Evolutionary conservation across 2,888 invertebrate species (phyloP).

Genomic region (Meiosimyza decipiens): DNA sequence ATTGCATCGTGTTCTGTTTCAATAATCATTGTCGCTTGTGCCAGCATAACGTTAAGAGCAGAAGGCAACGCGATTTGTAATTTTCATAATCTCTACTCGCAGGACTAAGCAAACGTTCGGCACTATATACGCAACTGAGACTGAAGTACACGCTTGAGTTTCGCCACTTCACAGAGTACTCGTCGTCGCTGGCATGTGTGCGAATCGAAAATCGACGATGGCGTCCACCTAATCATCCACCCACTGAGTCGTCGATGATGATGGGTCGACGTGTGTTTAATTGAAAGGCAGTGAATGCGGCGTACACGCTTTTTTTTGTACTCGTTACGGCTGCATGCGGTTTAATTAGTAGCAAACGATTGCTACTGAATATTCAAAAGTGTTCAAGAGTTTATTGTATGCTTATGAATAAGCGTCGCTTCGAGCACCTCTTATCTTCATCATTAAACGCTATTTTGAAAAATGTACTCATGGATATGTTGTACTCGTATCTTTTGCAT

Average conservation of each 20-base stretch:
- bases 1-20: background rate
- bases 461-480: conserved; percentile 11
- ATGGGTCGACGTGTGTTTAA: background rate
- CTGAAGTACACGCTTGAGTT: conserved; percentile 28
- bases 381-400: conserved; percentile 37
- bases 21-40: conserved; percentile 2
- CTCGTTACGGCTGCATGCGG: background rate
- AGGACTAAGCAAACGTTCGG: conserved; percentile 34
- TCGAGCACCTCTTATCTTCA: conserved; percentile 43
- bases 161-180: conserved; percentile 28
- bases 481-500: background rate
- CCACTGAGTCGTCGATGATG: background rate
- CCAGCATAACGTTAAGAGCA: background rate
- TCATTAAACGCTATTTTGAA: conserved; percentile 35
- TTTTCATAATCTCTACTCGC: background rate
- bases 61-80: background rate
- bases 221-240: background rate
- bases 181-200: conserved; percentile 19
- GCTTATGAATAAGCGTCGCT: conserved; percentile 39
- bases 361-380: conserved; percentile 1
- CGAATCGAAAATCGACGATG: conserved; percentile 19
- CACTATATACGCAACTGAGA: conserved; percentile 4
- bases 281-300: conserved; percentile 7
- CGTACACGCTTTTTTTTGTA: background rate
- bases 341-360: conserved; percentile 23